Evolutionary conservation across 2,113 vertebrate genomes (phyloP), one percentile per base, ranked within the genome.

Genomic region (Trematocara nigrifrons): DNA sequence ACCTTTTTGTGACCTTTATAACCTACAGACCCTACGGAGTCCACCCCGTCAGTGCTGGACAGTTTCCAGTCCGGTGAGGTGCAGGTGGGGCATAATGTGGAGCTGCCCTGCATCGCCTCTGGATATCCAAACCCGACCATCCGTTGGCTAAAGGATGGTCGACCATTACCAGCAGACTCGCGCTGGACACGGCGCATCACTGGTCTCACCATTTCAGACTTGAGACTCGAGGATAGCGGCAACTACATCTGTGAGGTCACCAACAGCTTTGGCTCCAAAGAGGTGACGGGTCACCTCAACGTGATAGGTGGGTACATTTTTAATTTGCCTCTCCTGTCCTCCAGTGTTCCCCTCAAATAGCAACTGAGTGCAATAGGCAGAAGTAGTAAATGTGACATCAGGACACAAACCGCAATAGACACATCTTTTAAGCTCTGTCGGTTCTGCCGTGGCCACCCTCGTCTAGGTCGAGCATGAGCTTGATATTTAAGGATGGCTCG

Each of bases 211-310:
- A 96, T 99, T 95, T 97, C 96, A 1, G 98, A 98, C 91, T 94
- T 99, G 90, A 96, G 97, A 10, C 96, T 98, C 1, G 98, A 99
- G 94, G 98, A 99, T 96, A 98, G 98, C 0, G 98, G 98, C 40
- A 98, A 97, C 91, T 99, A 99, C 95, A 97, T 99, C 91, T 99
- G 98, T 64, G 98, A 99, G 94, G 98, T 99, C 94, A 99, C 98
- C 92, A 99, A 99, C 95, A 99, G 98, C 94, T 99, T 99, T 1
- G 98, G 98, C 83, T 99, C 98, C 3, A 97, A 98, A 83, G 98
- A 99, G 95, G 98, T 97, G 95, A 98, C 97, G 0, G 98, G 98
- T 86, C 97, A 97, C 93, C 97, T 99, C 92, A 98, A 96, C 0
- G 96, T 99, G 89, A 97, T 99, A 11, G 98, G 98, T 99, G 64